phyloP scores from a whole-genome alignment of 2,888 invertebrate species.

The Drosophila algonquin region DNA sequence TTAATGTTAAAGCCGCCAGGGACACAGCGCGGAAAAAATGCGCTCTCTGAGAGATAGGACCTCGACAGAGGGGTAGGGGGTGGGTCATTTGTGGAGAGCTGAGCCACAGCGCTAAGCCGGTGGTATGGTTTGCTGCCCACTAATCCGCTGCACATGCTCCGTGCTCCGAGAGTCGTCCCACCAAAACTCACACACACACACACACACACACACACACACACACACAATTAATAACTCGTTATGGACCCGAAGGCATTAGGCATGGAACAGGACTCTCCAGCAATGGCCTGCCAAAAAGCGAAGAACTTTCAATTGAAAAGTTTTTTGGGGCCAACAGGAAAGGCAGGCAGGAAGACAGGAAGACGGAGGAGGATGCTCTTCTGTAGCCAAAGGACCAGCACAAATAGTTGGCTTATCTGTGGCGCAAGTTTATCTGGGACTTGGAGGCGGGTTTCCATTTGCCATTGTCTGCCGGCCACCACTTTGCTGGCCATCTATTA shows the following conservation, averaged over 20 bases:
- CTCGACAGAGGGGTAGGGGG: background rate
- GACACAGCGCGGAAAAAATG: constrained; percentile 39
- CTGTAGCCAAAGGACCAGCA: constrained; percentile 17
- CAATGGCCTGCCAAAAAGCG: constrained; percentile 54
- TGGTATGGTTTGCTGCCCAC: constrained; percentile 28
- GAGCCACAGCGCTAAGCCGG: constrained; percentile 15
- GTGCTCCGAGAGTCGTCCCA: background rate
- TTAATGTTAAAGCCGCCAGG: constrained; percentile 56
- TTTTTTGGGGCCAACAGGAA: constrained; percentile 33
- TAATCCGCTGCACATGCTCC: constrained; percentile 32
- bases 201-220: background rate
- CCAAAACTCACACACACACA: background rate
- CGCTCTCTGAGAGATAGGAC: constrained; percentile 11
- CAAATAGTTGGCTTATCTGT: constrained; percentile 65
- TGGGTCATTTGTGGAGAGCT: constrained; percentile 30
- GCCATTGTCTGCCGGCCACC: constrained; percentile 49
- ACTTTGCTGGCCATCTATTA: constrained; percentile 53
- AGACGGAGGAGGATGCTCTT: background rate
- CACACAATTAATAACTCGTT: constrained; percentile 42
- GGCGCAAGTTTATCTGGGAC: constrained; percentile 56
- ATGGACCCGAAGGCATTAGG: constrained; percentile 13
- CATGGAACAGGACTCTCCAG: constrained; percentile 17
- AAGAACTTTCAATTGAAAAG: constrained; percentile 71
- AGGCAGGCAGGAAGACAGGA: background rate
- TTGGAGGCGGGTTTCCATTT: constrained; percentile 44